Evolutionary conservation across 1,140 invertebrate species (phyloP).

Genomic region (Macrobrachium rosenbergii): DNA sequence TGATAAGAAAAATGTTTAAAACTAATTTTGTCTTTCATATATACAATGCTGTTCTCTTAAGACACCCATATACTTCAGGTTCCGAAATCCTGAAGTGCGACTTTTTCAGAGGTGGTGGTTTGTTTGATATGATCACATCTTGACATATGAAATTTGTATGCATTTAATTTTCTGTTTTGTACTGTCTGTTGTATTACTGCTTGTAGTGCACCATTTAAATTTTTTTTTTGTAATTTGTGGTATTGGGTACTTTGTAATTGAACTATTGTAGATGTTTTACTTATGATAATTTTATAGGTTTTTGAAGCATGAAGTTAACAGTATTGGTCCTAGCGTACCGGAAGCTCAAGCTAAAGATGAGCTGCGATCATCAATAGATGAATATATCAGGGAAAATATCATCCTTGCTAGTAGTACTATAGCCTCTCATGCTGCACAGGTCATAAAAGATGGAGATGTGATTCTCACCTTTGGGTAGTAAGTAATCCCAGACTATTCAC

Average conservation of each 20-base stretch:
- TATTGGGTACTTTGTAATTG: background rate
- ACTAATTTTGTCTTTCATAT: no score
- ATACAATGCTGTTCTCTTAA: no score
- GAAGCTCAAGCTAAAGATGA: slow-evolving; percentile 57
- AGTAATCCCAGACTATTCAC: background rate
- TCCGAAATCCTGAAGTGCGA: no score
- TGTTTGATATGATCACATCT: no score
- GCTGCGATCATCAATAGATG: slow-evolving; percentile 45
- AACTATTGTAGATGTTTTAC: background rate
- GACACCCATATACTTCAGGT: no score
- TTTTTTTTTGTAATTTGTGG: no score
- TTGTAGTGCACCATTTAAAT: no score
- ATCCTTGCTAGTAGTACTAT: slow-evolving; percentile 50
- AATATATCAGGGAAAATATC: slow-evolving; percentile 46
- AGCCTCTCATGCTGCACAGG: slow-evolving; percentile 33
- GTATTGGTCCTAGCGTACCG: slow-evolving; percentile 38
- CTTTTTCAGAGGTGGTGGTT: no score
- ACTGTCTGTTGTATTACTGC: no score
- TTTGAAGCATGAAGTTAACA: slow-evolving; percentile 57
- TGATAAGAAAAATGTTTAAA: no score
- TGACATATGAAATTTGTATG: no score
- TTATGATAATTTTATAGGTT: slow-evolving; percentile 3
- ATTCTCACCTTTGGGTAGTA: slow-evolving; percentile 60
- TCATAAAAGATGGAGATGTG: slow-evolving; percentile 45
- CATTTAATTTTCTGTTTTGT: no score